Evolutionary conservation across 2,797 vertebrate species (phyloP), one percentile per base, ranked within the genome.

Genomic region (Tympanoctomys barrerae): DNA sequence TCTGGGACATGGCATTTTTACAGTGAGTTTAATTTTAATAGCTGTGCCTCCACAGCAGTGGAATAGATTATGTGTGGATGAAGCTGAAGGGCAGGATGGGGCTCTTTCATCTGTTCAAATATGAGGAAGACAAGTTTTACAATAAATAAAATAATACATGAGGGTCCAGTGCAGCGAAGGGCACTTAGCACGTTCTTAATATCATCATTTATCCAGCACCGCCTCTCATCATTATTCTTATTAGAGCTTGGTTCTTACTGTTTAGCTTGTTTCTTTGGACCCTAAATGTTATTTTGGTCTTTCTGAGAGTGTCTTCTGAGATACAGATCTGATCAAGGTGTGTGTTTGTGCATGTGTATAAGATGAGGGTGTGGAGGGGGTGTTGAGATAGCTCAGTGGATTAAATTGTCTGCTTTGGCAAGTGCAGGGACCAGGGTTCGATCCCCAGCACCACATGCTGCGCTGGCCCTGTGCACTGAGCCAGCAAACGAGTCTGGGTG

Each of bases 1-100:
- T 89, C 94, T 71, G 49, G 94, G 82, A 64, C 46, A 83, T 4
- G 0, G 52, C 26, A 21, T 62, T 19, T 87, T 66, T 62, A 82
- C 92, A 42, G 12, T 70, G 68, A 42, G 59, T 79, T 89, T n/a
- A 31, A 96, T 82, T 78, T 61, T 31, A 75, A 57, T 31, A 54
- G 36, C 0, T 0, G 84, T 42, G n/a, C 64, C 59, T 54, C n/a
- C 0, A 1, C 36, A 33, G 81, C 0, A 9, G 6, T 2, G 75
- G 7, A 13, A 2, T 14, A 18, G 70, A 22, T 7, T 36, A 71
- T 83, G 90, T 10, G 0, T 3, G 26, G 54, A 14, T 66, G 19
- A 14, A 59, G 36, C 0, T 7, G 57, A 57, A 73, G 26, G 71
- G 54, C 24, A 61, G 19, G 71, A 52, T 5, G 22, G 52, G 14